Evolutionary conservation across 2,113 vertebrate genomes (phyloP), one percentile per base, ranked within the genome.

Genomic region (Oreochromis spilurus): DNA sequence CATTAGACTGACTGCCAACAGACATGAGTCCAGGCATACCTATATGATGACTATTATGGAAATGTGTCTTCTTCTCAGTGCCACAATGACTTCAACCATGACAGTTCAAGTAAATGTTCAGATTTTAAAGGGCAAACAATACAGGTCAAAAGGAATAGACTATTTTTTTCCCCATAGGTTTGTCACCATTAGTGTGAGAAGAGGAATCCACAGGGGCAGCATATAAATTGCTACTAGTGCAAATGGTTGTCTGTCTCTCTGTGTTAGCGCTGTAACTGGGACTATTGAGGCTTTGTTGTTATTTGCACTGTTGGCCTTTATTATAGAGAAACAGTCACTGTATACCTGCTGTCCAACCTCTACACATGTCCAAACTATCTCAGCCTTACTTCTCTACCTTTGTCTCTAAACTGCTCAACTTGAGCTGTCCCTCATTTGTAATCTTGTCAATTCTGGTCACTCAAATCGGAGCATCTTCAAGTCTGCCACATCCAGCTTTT

Each of bases 31-130:
- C 57, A 78, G 52, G 54, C 80, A 17, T 55, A 45, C 31, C 79
- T 21, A 80, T 53, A 45, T 6, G 10, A 67, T 11, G 17, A 43
- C 9, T 9, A 17, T 80, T 67, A 84, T 55, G 21, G 83, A 86
- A 72, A 81, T 67, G 65, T 17, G 26, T 65, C 65, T 86, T 57
- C 31, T 26, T 75, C 38, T 50, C 19, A 54, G 62, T 9, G 77
- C n/a, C 29, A 50, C 19, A 7, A 34, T 38, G 31, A 16, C 36
- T 1, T 81, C 81, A 85, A 19, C 78, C 43, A 4, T 62, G 83
- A 84, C 55, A 62, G 70, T 6, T 24, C 21, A 5, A 67, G 86
- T 91, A 91, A 91, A 91, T 92, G 54, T 92, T 93, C 77, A 29
- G 55, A 78, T 70, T 57, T 81, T 26, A 57, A 55, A 75, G 17